Evolutionary conservation across 35 echinoderm and acorn worm genomes (phyloP).

Genomic region (Patiria miniata): DNA sequence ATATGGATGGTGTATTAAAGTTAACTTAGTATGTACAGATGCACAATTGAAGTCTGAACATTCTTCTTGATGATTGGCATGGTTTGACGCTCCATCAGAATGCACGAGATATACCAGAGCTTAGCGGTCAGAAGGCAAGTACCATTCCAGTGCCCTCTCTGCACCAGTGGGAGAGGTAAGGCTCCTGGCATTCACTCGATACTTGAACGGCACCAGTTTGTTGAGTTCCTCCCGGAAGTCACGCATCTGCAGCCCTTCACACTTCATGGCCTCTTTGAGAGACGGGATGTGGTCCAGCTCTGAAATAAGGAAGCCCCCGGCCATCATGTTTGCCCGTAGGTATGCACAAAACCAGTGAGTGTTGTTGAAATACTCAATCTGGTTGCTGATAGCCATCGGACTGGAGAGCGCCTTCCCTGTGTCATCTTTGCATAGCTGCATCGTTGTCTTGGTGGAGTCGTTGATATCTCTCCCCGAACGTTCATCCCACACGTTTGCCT

Average conservation of each 20-base stretch:
- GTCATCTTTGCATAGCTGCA: neutral
- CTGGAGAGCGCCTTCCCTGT: neutral
- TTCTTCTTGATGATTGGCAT: too few relatives aligned
- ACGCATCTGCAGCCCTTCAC: conserved; percentile 21
- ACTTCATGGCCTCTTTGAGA: conserved; percentile 1
- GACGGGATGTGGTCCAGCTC: neutral
- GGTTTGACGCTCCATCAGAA: too few relatives aligned
- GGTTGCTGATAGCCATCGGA: neutral
- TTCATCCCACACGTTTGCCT: neutral
- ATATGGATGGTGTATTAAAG: too few relatives aligned
- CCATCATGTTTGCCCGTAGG: conserved; percentile 25
- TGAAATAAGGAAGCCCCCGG: neutral
- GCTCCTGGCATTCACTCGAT: conserved; percentile 20
- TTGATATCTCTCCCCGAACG: neutral
- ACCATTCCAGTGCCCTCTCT: conserved; percentile 45
- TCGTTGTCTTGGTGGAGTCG: neutral
- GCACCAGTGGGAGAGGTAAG: conserved; percentile 7
- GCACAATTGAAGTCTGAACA: too few relatives aligned
- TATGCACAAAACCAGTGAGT: conserved; percentile 11
- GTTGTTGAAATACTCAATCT: conserved; percentile 34
- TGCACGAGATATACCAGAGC: too few relatives aligned
- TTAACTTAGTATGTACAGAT: too few relatives aligned
- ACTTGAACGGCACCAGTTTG: conserved; percentile 17
- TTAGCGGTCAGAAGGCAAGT: neutral
- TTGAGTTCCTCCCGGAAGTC: conserved; percentile 48